These are phyloP conservation scores for Proterorhinus semilunaris DNA, from an alignment of 2,113 vertebrate species.

Conservation along the genomic window DNA sequence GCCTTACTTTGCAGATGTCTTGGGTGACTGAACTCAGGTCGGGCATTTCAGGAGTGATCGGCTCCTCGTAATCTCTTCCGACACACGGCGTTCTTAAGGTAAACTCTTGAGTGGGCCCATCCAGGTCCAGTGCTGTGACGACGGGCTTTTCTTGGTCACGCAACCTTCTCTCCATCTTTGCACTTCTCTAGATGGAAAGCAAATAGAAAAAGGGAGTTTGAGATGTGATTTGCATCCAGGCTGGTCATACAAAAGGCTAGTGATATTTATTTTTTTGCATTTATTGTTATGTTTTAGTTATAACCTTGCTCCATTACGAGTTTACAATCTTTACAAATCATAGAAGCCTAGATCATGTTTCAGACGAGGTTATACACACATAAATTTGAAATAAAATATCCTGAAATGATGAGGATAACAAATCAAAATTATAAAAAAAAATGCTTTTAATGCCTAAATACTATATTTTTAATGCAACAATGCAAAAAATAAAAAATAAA, in stretches of 20 bases:
- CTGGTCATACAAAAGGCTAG: not conserved
- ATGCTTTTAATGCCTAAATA: too few species aligned
- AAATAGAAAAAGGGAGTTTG: not conserved
- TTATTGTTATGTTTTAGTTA: too few species aligned
- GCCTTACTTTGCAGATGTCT: conserved; percentile 76
- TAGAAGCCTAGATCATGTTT: too few species aligned
- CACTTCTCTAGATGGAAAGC: conserved; percentile 39
- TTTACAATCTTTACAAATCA: too few species aligned
- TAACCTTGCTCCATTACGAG: too few species aligned
- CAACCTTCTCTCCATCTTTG: conserved; percentile 13
- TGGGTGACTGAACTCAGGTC: conserved; percentile 76
- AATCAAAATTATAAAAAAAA: too few species aligned
- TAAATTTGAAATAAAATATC: too few species aligned
- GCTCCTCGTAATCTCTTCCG: conserved; percentile 51
- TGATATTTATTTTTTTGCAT: not conserved
- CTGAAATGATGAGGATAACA: too few species aligned
- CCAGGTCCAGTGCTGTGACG: conserved; percentile 36
- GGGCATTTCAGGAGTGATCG: conserved; percentile 75
- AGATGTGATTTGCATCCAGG: not conserved
- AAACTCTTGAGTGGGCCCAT: conserved; percentile 65
- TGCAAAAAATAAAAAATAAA: too few species aligned
- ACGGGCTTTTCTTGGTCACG: not conserved
- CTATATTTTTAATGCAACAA: too few species aligned
- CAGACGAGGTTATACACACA: too few species aligned
- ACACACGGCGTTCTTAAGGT: conserved; percentile 60